A percentile compares a stretch with the other conserved stretches of the same genome.
Evolutionary conservation across 2,888 invertebrate genomes (phyloP).

Genomic region (Limenitis camilla): DNA sequence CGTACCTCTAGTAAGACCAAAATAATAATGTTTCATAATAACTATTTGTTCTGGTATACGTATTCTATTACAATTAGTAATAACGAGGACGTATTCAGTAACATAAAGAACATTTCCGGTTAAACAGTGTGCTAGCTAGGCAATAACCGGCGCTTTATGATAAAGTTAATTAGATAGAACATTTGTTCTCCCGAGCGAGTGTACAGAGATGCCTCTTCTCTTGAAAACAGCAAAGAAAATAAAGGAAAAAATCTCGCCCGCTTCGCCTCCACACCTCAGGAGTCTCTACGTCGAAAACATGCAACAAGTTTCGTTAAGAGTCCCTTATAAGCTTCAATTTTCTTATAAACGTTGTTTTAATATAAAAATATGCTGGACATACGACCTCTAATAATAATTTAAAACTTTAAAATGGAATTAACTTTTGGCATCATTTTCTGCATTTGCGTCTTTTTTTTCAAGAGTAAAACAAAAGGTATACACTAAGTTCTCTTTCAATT

Average conservation of each 20-base stretch:
- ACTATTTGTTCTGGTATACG: background rate
- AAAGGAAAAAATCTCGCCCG: conserved; percentile 31
- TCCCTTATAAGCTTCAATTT: too few relatives aligned
- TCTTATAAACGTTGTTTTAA: too few relatives aligned
- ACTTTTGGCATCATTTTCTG: too few relatives aligned
- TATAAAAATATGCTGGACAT: too few relatives aligned
- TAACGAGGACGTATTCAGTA: conserved; percentile 5
- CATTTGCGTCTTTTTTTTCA: too few relatives aligned
- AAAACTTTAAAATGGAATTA: too few relatives aligned
- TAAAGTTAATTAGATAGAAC: conserved; percentile 71
- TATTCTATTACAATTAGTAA: conserved; percentile 2
- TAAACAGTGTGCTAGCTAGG: conserved; percentile 52
- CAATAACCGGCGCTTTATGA: conserved; percentile 66
- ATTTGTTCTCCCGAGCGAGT: conserved; percentile 64
- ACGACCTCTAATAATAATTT: too few relatives aligned
- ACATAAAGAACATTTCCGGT: conserved; percentile 41
- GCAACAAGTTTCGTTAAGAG: conserved; percentile 18
- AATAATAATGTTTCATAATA: too few relatives aligned
- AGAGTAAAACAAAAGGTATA: too few relatives aligned
- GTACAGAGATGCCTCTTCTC: conserved; percentile 47
- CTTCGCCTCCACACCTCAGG: conserved; percentile 17
- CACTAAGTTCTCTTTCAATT: too few relatives aligned
- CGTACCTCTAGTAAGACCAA: too few relatives aligned
- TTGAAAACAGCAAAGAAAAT: conserved; percentile 45
- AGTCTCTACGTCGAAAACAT: conserved; percentile 13